Base-by-base conservation (phyloP, 2,797 vertebrate genomes). In the Kryptolebias ocellatus region DNA sequence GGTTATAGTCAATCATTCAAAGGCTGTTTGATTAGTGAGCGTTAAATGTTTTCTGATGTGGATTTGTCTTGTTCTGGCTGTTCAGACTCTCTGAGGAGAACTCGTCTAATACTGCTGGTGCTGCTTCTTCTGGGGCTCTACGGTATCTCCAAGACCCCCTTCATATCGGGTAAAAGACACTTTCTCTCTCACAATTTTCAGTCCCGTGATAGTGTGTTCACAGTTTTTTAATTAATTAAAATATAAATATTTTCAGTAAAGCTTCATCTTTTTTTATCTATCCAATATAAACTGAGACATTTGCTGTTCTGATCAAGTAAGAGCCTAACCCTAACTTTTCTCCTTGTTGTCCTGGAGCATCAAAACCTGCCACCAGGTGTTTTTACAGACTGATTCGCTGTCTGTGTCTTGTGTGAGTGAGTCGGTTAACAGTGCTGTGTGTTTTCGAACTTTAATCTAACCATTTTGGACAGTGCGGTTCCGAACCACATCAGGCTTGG, bases 401-500 rank as follows among this genome's bases (percentile, higher is more conserved):
- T 10, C 12, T 11, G 5, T 14, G 14, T 17, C 9, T 45, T 54
- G 39, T 65, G 64, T 44, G 50, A 29, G 67, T 31, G 76, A 64
- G 76, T 70, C 72, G 45, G 76, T 74, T 83, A 80, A 81, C 80
- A 45, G 5, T 75, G 76, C 74, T 60, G 84, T 79, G 84, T 87
- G 86, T 86, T 87, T 90, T 90, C 84, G 90, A 94, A 90, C 89
- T 92, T 89, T 92, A 91, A 92, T 92, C 87, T 92, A 88, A 92
- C 88, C 89, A 73, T 94, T 91, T 84, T 73, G 87, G 71, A 92
- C 93, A 98, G 98, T 99, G 78, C 95, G 97, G 83, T 99, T 99
- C 93, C 95, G 97, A 91, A 96, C 98, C 87, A 96, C 96, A 72
- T 94, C 97, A 87, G 97, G 96, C 64, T 93, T 99, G 92, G 97